These are phyloP conservation scores for Drosophila ironensis DNA, from an alignment of 1,140 invertebrate species.

Conservation along the genomic window DNA sequence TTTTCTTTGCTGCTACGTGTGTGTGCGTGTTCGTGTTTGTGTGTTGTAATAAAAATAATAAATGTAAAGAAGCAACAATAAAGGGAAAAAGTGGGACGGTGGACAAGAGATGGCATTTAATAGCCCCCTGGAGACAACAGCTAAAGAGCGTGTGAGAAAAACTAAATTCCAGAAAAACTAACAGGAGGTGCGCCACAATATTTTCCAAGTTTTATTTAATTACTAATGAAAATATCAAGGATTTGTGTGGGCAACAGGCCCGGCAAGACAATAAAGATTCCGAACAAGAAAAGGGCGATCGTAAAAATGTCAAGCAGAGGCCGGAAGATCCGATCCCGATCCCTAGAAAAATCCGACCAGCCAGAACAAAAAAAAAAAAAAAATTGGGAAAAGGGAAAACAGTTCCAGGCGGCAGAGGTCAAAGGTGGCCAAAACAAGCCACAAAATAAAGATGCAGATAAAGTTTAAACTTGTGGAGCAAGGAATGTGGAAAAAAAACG, in stretches of 20 bases:
- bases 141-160: slow-evolving; percentile 59
- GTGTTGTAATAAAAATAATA: slow-evolving; percentile 59
- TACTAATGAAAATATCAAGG: slow-evolving; percentile 76
- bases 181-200: slow-evolving; percentile 51
- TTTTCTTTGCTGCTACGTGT: slow-evolving; percentile 16
- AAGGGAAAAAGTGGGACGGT: slow-evolving; percentile 5
- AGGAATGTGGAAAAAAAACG: background rate
- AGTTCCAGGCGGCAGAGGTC: slow-evolving; percentile 33
- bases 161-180: slow-evolving; percentile 18
- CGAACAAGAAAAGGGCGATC: slow-evolving; percentile 47
- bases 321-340: slow-evolving; percentile 31
- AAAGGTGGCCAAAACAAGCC: slow-evolving; percentile 34
- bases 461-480: slow-evolving; percentile 7
- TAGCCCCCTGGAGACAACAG: slow-evolving; percentile 65
- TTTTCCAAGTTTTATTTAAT: slow-evolving; percentile 79
- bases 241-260: background rate
- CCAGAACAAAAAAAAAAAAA: slow-evolving; percentile 9
- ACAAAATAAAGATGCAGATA: background rate
- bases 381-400: slow-evolving; percentile 12
- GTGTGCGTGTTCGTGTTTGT: too few relatives aligned
- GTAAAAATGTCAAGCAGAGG: slow-evolving; percentile 56
- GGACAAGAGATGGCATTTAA: slow-evolving; percentile 62
- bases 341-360: slow-evolving; percentile 3
- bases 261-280: slow-evolving; percentile 50
- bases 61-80: slow-evolving; percentile 42